These are phyloP conservation scores for Sussaba pulchella DNA, from an alignment of 2,888 invertebrate species.

Conservation along the genomic window DNA sequence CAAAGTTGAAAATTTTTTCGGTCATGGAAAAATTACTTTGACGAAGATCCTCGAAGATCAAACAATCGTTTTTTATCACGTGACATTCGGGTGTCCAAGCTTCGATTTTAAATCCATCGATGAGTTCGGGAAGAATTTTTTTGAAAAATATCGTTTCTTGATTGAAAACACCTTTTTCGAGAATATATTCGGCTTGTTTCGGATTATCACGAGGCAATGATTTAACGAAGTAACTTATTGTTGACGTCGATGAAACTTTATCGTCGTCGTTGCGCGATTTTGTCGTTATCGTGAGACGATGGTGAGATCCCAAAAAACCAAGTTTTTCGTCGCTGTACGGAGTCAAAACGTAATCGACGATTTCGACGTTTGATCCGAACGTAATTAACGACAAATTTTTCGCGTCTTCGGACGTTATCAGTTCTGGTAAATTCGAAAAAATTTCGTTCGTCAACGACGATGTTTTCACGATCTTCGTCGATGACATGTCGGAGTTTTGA, in stretches of 20 bases:
- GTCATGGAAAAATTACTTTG: conserved; percentile 75
- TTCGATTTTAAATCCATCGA: conserved; percentile 72
- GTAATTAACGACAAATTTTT: conserved; percentile 43
- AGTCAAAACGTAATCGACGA: conserved; percentile 70
- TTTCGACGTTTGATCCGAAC: conserved; percentile 56
- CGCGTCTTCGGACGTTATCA: conserved; percentile 59
- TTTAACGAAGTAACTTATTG: conserved; percentile 87
- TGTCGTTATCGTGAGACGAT: conserved; percentile 69
- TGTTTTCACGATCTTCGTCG: too few relatives aligned
- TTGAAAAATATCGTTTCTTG: conserved; percentile 85
- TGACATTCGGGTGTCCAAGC: conserved; percentile 80
- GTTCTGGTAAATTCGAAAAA: conserved; percentile 20
- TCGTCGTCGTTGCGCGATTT: conserved; percentile 5
- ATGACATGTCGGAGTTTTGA: too few relatives aligned
- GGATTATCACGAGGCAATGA: conserved; percentile 85
- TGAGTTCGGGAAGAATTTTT: conserved; percentile 83
- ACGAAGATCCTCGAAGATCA: conserved; percentile 83
- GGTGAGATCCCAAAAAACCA: conserved; percentile 77
- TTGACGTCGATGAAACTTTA: neutral
- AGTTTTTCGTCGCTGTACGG: conserved; percentile 75
- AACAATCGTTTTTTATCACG: conserved; percentile 74
- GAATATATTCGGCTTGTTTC: conserved; percentile 85
- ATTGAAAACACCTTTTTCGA: conserved; percentile 84
- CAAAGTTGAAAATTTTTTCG: conserved; percentile 72
- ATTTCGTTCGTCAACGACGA: neutral